A percentile compares a stretch with the other conserved stretches of the same genome.
These are phyloP conservation scores for Aurelia coerulea DNA, from an alignment of 30 jellyfish, hydroid and myxozoan species.

Conservation along the genomic window DNA sequence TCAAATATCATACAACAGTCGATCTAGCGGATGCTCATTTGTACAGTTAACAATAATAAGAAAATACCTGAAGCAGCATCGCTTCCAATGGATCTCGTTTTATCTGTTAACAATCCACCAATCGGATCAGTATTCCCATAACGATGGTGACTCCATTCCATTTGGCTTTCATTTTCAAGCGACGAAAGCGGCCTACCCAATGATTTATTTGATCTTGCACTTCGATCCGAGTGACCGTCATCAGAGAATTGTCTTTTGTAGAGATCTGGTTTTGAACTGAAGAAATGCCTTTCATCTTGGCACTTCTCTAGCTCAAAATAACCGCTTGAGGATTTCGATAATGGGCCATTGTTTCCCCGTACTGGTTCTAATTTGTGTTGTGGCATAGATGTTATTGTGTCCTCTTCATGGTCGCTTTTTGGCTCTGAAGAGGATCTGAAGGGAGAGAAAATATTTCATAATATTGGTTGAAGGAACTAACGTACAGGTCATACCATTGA, in stretches of 20 bases:
- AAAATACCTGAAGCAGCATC: constrained; percentile 51
- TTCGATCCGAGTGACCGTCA: constrained; percentile 55
- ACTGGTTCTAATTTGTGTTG: constrained; percentile 16
- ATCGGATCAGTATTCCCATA: constrained; percentile 2
- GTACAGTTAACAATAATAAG: not conserved
- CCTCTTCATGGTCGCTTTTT: constrained; percentile 96
- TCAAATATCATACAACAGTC: not conserved
- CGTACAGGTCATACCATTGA: too few species aligned
- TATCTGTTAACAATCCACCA: constrained; percentile 10
- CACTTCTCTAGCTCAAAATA: constrained; percentile 78
- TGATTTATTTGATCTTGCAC: constrained; percentile 40
- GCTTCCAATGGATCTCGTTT: constrained; percentile 54
- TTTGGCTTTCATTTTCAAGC: constrained; percentile 27
- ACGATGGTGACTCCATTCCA: not conserved
- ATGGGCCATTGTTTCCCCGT: constrained; percentile 62
- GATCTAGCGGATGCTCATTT: not conserved
- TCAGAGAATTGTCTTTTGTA: constrained; percentile 57
- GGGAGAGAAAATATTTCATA: too few species aligned
- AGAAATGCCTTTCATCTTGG: constrained; percentile 18
- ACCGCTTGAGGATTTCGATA: constrained; percentile 90
- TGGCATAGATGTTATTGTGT: constrained; percentile 10
- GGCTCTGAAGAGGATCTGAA: constrained; percentile 85
- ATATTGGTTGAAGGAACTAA: too few species aligned
- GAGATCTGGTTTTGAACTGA: constrained; percentile 5
- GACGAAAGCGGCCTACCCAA: constrained; percentile 49